Base-by-base conservation (phyloP, 2,888 invertebrate genomes). In the Petrolisthes cinctipes region DNA sequence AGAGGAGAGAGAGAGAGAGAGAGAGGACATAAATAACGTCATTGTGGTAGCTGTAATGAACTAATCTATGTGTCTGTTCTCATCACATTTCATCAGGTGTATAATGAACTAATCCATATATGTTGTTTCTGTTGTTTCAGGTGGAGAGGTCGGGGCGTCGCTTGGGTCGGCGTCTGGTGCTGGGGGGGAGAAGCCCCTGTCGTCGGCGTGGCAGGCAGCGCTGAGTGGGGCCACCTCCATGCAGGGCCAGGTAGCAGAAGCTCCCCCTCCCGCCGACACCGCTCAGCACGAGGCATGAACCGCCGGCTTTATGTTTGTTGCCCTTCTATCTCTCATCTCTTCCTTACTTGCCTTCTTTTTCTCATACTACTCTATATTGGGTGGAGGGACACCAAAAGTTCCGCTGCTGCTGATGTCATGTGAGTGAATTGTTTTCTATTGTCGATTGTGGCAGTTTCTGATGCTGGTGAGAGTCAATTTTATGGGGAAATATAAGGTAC, bases 141-240 rank as follows among this genome's bases (percentile, higher is more conserved):
- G 89, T 86, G 89, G 89, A 68, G 89, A 89, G 82, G 89, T 86
- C 53, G 89, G 89, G 53, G 89, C 83, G 79, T 86, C 86, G 61
- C 66, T 89, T 76, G 89, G 89, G 23, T 86, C 89, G 51, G 89
- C 89, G 53, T 84, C 86, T 20, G 83, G 23, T 79, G 78, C 82
- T 57, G 89, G 89, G 71, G 89, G 87, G 54, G 92, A 92, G 86
- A 92, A 92, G 91, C 93, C 93, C 54, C 91, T 93, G 88, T 92
- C 92, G 87, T 92, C 93, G 90, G 94, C 94, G 91, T 94, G 94
- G 94, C 93, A 93, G 92, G 93, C 93, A 84, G 94, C 94, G 57
- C 92, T 94, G 90, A 93, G 92, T 82, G 90, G 86, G 57, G 93
- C 93, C 85, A 93, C 93, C 82, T 93, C 93, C 71, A 94, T 93